A percentile compares a stretch with the other conserved stretches of the same genome.
Conservation (phyloP, 2,113 vertebrate genomes). For the Nyctibius bracteatus region DNA sequence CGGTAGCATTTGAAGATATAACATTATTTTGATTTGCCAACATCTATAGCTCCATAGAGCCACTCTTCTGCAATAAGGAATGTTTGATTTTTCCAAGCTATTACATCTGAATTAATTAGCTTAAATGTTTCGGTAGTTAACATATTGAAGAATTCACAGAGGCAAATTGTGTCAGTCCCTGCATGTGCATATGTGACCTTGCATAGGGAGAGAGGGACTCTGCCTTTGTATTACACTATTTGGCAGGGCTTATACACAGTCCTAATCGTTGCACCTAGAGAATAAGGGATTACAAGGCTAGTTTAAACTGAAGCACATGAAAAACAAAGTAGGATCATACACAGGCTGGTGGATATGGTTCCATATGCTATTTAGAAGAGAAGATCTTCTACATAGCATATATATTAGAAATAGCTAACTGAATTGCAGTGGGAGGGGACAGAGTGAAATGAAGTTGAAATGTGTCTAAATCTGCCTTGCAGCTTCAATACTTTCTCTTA, state of each 20-base stretch:
- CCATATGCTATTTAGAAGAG: background rate
- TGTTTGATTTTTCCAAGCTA: background rate
- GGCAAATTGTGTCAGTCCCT: background rate
- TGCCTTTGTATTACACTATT: background rate
- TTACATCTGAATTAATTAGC: conserved; percentile 27
- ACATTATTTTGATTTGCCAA: background rate
- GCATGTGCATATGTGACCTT: background rate
- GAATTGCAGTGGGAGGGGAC: background rate
- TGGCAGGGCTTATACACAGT: background rate
- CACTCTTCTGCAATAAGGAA: background rate
- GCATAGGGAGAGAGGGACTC: background rate
- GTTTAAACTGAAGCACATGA: background rate
- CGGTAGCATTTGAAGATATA: background rate
- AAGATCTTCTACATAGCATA: background rate
- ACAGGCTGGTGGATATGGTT: background rate
- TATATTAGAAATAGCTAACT: background rate
- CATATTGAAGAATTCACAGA: conserved; percentile 13
- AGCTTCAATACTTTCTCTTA: background rate
- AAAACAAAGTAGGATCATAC: background rate
- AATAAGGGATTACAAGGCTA: background rate
- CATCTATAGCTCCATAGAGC: background rate
- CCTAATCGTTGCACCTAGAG: background rate
- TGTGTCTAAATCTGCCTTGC: background rate
- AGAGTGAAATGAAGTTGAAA: background rate
- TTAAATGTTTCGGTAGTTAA: background rate